These are phyloP conservation scores for Phyto melanocephala DNA, from an alignment of 2,888 invertebrate species.

Conservation along the genomic window DNA sequence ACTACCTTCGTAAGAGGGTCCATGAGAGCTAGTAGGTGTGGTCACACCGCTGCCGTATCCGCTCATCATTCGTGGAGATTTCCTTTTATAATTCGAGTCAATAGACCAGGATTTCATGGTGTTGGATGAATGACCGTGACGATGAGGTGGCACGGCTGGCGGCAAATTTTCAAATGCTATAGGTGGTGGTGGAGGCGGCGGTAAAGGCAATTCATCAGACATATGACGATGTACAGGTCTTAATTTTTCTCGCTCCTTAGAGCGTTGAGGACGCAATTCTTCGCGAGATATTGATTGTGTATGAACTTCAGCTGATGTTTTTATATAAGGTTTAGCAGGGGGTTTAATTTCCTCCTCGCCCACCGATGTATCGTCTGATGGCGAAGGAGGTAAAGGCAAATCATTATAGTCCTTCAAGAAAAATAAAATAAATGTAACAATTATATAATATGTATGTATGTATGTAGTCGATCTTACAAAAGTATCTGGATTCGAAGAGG, in stretches of 20 bases:
- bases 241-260: slow-evolving; percentile 59
- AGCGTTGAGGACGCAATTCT: slow-evolving; percentile 50
- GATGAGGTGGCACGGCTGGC: slow-evolving; percentile 87
- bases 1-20: slow-evolving; percentile 69
- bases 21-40: slow-evolving; percentile 72
- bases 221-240: slow-evolving; percentile 71
- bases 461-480: slow-evolving; percentile 61
- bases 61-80: slow-evolving; percentile 80
- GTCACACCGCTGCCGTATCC: slow-evolving; percentile 79
- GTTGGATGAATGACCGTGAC: slow-evolving; percentile 81
- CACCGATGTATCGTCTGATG: slow-evolving; percentile 80
- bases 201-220: slow-evolving; percentile 73
- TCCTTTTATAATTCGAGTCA: slow-evolving; percentile 87
- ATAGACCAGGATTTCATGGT: slow-evolving; percentile 91
- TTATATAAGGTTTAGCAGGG: slow-evolving; percentile 55
- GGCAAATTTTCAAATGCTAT: slow-evolving; percentile 77
- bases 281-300: slow-evolving; percentile 51
- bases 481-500: slow-evolving; percentile 73
- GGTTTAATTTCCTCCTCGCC: slow-evolving; percentile 73
- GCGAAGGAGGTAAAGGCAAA: slow-evolving; percentile 89
- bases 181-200: slow-evolving; percentile 71
- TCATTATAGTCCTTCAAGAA: slow-evolving; percentile 77
- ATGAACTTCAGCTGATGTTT: slow-evolving; percentile 65
- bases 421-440: background rate
- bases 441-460: background rate